Evolutionary conservation across 1,140 invertebrate genomes (phyloP).

Genomic region (Drosophila teissieri): DNA sequence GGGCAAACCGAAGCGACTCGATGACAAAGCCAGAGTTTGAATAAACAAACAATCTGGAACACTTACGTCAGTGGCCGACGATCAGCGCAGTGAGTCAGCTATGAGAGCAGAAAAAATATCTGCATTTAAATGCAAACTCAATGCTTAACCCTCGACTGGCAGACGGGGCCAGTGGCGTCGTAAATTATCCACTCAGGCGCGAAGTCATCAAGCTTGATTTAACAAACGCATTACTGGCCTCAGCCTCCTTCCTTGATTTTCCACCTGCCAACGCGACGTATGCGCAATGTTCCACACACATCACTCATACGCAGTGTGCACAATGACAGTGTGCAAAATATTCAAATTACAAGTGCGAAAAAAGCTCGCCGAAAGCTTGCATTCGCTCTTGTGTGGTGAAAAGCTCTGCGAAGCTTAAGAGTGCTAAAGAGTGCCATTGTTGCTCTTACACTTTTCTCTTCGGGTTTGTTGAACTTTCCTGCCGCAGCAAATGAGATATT

Average conservation of each 20-base stretch:
- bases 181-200: conserved; percentile 48
- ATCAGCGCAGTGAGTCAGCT: conserved; percentile 21
- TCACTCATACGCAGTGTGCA: conserved; percentile 31
- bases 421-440: conserved; percentile 13
- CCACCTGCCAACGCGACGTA: conserved; percentile 37
- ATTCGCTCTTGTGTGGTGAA: conserved; percentile 57
- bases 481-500: conserved; percentile 17
- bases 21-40: conserved; percentile 38
- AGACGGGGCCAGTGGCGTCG: conserved; percentile 56
- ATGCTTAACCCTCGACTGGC: conserved; percentile 13
- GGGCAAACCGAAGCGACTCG: conserved; percentile 23
- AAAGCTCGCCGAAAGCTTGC: conserved; percentile 61
- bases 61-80: conserved; percentile 14
- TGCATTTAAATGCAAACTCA: conserved; percentile 7
- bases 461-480: conserved; percentile 61
- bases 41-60: conserved; percentile 31
- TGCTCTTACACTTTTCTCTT: neutral
- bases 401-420: conserved; percentile 51
- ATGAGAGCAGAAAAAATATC: neutral
- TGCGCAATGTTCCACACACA: conserved; percentile 26
- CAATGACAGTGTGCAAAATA: conserved; percentile 7
- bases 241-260: conserved; percentile 8
- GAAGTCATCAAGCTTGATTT: conserved; percentile 40
- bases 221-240: conserved; percentile 32
- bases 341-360: conserved; percentile 8